Evolutionary conservation across 2,113 vertebrate species (phyloP).

Genomic region (Melanocharis versteri): DNA sequence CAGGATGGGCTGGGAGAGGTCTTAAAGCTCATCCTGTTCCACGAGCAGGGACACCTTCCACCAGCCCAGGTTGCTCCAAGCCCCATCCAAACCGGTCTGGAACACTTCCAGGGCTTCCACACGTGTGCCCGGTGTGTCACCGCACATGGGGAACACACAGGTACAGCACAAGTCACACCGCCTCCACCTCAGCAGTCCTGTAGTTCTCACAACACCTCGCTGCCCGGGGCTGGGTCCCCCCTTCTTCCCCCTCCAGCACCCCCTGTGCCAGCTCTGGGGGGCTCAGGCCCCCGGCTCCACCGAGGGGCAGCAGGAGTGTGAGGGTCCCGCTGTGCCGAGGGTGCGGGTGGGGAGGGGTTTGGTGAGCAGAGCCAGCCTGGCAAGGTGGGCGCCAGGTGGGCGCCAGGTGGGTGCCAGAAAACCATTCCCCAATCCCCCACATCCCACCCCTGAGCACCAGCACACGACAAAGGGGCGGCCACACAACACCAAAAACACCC

Average conservation of each 20-base stretch:
- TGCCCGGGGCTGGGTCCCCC: neutral
- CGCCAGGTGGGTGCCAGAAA: neutral
- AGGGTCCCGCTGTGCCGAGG: neutral
- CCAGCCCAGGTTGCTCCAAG: neutral
- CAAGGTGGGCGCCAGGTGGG: neutral
- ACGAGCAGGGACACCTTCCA: neutral
- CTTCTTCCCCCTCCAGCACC: neutral
- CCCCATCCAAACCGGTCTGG: accelerated
- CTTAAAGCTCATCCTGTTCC: neutral
- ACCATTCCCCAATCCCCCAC: neutral
- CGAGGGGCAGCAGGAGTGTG: neutral
- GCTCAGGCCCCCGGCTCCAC: neutral
- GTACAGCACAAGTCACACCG: accelerated
- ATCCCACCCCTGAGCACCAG: neutral
- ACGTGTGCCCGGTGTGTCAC: neutral
- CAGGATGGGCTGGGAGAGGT: neutral
- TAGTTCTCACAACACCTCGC: neutral
- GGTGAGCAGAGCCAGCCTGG: neutral
- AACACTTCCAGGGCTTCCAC: neutral
- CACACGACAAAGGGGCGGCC: neutral
- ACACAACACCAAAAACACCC: neutral
- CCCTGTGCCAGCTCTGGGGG: neutral
- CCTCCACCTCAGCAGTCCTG: neutral
- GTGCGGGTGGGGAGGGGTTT: neutral
- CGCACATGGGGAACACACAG: accelerated